phyloP scores from a whole-genome alignment of 2,888 invertebrate species.

The Uloborus plumipes region DNA sequence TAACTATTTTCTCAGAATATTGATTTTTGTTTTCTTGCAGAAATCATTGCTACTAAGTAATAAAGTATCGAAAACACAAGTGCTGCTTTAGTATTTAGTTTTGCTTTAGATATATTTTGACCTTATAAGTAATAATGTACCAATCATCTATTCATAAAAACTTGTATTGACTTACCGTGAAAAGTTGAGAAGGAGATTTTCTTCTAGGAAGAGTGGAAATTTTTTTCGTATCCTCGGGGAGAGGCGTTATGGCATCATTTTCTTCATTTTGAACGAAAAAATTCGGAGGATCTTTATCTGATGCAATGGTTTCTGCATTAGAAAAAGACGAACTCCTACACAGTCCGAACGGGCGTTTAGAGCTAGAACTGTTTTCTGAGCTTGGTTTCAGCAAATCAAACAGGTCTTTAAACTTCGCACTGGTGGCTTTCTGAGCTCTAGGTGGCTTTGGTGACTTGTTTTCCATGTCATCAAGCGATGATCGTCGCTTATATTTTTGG shows the following conservation, averaged over 20 bases:
- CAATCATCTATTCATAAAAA: no score
- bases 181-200: slow-evolving; percentile 14
- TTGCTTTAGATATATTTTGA: no score
- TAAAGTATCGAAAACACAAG: no score
- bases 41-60: no score
- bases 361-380: slow-evolving; percentile 16
- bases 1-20: no score
- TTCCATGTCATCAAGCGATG: slow-evolving; percentile 42
- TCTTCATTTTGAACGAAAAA: slow-evolving; percentile 12
- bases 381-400: slow-evolving; percentile 39
- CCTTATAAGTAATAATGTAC: no score
- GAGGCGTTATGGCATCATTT: not conserved
- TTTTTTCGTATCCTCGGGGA: slow-evolving; percentile 21
- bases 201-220: slow-evolving; percentile 21
- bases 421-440: slow-evolving; percentile 26
- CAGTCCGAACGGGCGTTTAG: slow-evolving; percentile 28
- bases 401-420: slow-evolving; percentile 42
- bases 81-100: no score
- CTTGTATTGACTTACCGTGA: slow-evolving; percentile 18
- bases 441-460: slow-evolving; percentile 35
- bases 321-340: slow-evolving; percentile 63
- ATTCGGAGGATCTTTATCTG: not conserved
- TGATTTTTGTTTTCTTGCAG: no score
- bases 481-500: slow-evolving; percentile 64
- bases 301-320: slow-evolving; percentile 35